These are phyloP conservation scores for Anas bernieri DNA, from an alignment of 2,797 vertebrate genomes.

Conservation along the genomic window DNA sequence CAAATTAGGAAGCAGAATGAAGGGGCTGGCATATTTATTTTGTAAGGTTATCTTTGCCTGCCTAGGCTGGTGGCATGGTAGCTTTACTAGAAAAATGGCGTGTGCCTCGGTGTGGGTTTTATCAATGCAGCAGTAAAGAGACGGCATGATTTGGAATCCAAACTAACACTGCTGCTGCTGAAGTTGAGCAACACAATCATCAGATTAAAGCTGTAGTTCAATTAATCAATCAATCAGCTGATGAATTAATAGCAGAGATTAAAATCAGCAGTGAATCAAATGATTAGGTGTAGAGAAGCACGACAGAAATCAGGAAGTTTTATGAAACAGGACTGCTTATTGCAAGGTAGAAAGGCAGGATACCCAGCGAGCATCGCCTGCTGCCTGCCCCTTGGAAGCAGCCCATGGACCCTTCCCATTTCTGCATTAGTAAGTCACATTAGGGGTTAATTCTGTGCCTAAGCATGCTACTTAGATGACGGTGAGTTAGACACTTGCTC, in stretches of 20 bases:
- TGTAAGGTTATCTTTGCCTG: constrained; percentile 42
- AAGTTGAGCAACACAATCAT: neutral
- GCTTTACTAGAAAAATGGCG: constrained; percentile 36
- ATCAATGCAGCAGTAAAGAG: neutral
- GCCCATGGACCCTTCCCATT: neutral
- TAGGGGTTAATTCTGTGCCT: constrained; percentile 13
- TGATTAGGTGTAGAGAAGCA: neutral
- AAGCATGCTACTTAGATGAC: neutral
- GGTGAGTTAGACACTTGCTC: neutral
- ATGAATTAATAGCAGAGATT: neutral
- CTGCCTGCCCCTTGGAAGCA: neutral
- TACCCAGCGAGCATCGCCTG: neutral
- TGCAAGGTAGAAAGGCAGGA: neutral
- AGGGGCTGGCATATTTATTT: constrained; percentile 33
- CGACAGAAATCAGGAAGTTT: neutral
- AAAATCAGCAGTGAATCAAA: constrained; percentile 40
- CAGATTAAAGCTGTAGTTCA: constrained; percentile 23
- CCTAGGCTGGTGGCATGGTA: neutral
- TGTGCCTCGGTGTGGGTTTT: neutral
- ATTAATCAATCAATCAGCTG: constrained; percentile 27
- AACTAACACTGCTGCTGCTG: neutral
- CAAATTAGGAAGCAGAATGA: constrained; percentile 14
- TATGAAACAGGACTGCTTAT: neutral
- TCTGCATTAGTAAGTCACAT: neutral
- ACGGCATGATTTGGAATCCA: neutral